These are phyloP conservation scores for Spilogale gracilis DNA, from an alignment of 2,113 vertebrate species.

Conservation along the genomic window DNA sequence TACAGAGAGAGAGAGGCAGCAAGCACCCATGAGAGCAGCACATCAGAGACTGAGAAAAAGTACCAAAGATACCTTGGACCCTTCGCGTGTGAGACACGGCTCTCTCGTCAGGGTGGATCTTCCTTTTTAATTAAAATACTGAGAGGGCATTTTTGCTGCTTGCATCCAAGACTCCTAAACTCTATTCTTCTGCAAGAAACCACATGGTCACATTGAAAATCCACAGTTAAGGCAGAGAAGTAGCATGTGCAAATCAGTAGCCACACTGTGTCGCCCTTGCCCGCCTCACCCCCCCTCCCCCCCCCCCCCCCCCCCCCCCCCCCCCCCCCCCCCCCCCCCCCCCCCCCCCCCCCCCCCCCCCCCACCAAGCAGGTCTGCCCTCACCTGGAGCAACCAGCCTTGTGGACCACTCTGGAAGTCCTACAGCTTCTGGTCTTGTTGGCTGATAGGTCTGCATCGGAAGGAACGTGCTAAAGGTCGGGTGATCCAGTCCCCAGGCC, in stretches of 20 bases:
- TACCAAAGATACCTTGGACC: too few relatives aligned
- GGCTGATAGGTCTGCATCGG: neutral
- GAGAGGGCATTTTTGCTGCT: neutral
- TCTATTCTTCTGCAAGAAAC: neutral
- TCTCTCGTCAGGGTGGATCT: neutral
- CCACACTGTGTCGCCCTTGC: fast-evolving
- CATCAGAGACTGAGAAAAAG: neutral
- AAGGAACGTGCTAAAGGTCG: neutral
- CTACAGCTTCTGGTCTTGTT: slow-evolving; percentile 61
- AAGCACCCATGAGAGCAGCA: neutral
- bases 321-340: too few relatives aligned
- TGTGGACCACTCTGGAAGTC: neutral
- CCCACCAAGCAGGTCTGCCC: neutral
- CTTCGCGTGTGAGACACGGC: neutral
- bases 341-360: too few relatives aligned
- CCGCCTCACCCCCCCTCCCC: neutral
- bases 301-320: too few relatives aligned
- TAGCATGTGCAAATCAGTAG: neutral
- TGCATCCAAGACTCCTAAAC: neutral
- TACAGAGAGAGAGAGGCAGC: neutral
- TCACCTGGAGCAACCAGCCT: slow-evolving; percentile 40
- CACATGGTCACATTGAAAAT: neutral
- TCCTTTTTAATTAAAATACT: neutral
- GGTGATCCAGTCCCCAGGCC: neutral
- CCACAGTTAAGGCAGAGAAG: neutral